Conservation (phyloP, 1,140 invertebrate species). For the Caenorhabditis elegans region WBcel235 BX284604.4:11246001-11246500, state of each 20-base stretch:
- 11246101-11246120: neutral
- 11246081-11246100: neutral
- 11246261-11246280: conserved; percentile 10
- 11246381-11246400: too few relatives aligned
- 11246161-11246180: conserved; percentile 8
- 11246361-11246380: too few relatives aligned
- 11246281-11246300: neutral
- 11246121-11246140: neutral
- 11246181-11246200: conserved; percentile 25
- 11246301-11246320: neutral
- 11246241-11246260: neutral
- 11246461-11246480: too few relatives aligned
- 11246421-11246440: too few relatives aligned
- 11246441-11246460: too few relatives aligned
- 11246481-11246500: too few relatives aligned
- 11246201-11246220: conserved; percentile 14
- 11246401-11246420: too few relatives aligned
- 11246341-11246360: too few relatives aligned
- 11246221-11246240: conserved; percentile 9
- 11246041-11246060: too few relatives aligned
- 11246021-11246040: too few relatives aligned
- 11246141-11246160: neutral
- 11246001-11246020: too few relatives aligned
- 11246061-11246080: neutral
- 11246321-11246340: too few relatives aligned